Conservation (phyloP, 2,888 invertebrate species). For the Thysanoteuthis rhombus region DNA sequence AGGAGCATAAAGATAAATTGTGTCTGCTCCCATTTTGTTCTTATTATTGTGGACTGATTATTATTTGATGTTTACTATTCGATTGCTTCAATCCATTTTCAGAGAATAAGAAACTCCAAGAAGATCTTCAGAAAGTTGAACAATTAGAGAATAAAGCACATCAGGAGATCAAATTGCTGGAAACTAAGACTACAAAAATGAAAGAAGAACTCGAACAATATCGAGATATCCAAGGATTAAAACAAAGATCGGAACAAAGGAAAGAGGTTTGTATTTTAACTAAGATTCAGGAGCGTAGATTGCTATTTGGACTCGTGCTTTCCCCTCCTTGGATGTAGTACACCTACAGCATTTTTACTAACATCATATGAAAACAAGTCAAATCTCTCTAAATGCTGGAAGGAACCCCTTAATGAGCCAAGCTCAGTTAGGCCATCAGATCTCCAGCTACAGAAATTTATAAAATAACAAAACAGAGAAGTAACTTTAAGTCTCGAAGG, state of each 20-base stretch:
- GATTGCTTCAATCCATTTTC: conserved; percentile 26
- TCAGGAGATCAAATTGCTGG: conserved; percentile 70
- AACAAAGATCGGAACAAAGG: conserved; percentile 73
- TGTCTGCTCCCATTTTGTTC: background rate
- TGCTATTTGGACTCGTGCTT: too few relatives aligned
- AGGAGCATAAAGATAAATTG: too few relatives aligned
- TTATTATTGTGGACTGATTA: background rate
- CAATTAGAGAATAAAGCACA: conserved; percentile 77
- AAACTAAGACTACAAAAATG: conserved; percentile 71
- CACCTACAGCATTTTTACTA: too few relatives aligned
- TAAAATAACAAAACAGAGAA: too few relatives aligned
- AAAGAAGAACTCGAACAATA: conserved; percentile 74
- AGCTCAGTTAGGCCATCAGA: too few relatives aligned
- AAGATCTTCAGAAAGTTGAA: conserved; percentile 71
- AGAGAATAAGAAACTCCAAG: conserved; percentile 66
- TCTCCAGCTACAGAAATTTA: too few relatives aligned
- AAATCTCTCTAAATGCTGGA: too few relatives aligned
- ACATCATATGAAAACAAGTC: too few relatives aligned
- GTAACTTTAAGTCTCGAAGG: too few relatives aligned
- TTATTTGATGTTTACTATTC: background rate
- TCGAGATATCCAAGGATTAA: conserved; percentile 72
- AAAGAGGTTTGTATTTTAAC: conserved; percentile 52
- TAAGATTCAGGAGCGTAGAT: too few relatives aligned
- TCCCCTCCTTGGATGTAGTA: too few relatives aligned
- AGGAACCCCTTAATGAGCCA: too few relatives aligned